Evolutionary conservation across 2,888 invertebrate genomes (phyloP).

Genomic region (Nemotelus nigrinus): DNA sequence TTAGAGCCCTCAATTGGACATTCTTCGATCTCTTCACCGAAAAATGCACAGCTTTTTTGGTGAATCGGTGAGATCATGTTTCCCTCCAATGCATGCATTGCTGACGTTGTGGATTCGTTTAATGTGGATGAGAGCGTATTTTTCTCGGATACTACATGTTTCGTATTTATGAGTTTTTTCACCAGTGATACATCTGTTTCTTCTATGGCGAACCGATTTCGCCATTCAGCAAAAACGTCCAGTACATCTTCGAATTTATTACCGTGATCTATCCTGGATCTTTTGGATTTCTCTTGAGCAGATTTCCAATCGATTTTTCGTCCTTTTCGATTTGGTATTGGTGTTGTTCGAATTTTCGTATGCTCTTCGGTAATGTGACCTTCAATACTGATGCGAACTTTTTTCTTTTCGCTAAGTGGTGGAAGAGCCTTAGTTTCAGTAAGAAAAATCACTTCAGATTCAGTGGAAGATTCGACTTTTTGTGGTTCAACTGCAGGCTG

Average conservation of each 20-base stretch:
- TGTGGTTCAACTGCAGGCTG: neutral
- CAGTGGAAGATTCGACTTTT: neutral
- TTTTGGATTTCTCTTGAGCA: neutral
- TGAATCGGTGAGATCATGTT: conserved; percentile 3
- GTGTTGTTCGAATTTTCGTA: conserved; percentile 36
- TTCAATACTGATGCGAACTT: conserved; percentile 6
- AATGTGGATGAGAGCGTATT: conserved; percentile 17
- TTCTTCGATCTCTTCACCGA: neutral
- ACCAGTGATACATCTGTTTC: neutral
- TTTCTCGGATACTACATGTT: neutral
- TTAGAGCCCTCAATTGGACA: neutral
- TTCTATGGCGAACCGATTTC: conserved; percentile 5
- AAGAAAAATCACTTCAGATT: neutral
- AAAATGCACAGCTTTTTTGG: neutral
- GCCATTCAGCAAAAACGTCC: conserved; percentile 30
- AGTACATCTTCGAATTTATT: neutral
- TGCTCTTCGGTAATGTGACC: conserved; percentile 3
- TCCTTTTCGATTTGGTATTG: conserved; percentile 32
- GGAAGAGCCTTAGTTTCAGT: neutral
- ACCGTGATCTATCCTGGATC: conserved; percentile 11
- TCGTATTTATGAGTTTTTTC: neutral
- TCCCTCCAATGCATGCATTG: neutral
- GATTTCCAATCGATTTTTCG: conserved; percentile 32
- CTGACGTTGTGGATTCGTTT: conserved; percentile 4
- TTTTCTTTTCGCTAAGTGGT: conserved; percentile 29